A percentile compares a stretch with the other conserved stretches of the same genome.
phyloP scores from a whole-genome alignment of 2,888 invertebrate species.

The Halictus ligatus region DNA sequence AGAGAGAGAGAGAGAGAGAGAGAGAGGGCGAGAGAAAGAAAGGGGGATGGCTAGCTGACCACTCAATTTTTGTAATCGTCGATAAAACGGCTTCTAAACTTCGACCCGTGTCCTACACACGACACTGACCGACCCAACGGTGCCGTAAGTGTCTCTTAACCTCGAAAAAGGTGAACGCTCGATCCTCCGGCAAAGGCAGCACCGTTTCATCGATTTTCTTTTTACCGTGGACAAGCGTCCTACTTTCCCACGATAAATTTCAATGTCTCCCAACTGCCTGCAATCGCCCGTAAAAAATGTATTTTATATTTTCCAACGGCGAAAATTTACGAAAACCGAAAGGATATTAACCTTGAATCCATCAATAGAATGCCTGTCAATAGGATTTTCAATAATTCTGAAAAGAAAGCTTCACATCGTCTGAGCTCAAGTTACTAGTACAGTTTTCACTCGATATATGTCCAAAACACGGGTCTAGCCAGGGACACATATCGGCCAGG shows the following conservation, averaged over 20 bases:
- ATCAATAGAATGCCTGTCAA: too few species aligned
- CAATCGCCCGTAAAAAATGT: not conserved
- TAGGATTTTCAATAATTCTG: too few species aligned
- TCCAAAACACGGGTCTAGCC: too few species aligned
- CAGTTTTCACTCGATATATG: too few species aligned
- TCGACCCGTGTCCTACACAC: conserved; percentile 1
- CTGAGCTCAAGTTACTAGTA: too few species aligned
- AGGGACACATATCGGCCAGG: too few species aligned
- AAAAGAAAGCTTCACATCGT: too few species aligned
- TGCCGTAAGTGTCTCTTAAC: conserved; percentile 22
- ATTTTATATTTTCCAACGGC: not conserved
- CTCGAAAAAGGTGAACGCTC: conserved; percentile 17
- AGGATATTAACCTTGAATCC: too few species aligned
- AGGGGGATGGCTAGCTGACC: not conserved
- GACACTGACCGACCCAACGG: conserved; percentile 14
- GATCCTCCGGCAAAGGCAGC: not conserved
- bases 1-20: too few species aligned
- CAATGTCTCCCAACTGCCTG: not conserved
- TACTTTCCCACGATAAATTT: not conserved
- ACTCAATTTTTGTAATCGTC: conserved; percentile 45
- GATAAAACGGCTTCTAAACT: conserved; percentile 29
- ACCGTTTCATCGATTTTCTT: not conserved
- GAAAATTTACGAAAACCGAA: too few species aligned
- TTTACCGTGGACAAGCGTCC: not conserved
- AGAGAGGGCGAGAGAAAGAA: too few species aligned